Base-by-base conservation (phyloP, 2,888 invertebrate species). In the Pachliopta kotzebuea region DNA sequence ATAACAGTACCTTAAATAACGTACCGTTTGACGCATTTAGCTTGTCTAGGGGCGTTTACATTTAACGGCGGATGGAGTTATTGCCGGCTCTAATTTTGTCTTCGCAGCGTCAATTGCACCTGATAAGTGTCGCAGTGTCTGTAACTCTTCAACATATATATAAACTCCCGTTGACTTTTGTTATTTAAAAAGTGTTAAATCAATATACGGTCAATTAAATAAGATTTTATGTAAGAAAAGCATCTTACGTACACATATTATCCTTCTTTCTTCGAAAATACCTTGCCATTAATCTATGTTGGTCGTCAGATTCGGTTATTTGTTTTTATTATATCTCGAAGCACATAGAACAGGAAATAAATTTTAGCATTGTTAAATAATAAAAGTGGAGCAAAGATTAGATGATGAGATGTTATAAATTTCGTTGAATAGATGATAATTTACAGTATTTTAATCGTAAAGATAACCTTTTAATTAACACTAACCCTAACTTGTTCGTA, bases 51-150 rank as follows among this genome's bases (percentile, higher is more conserved):
- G 57, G 23, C 42, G 54, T 64, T 57, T 56, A 62, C 63, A 68
- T 66, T 67, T 60, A 60, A 60, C 56, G 63, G 58, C 59, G 60
- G 66, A 67, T 67, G 57, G 63, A 66, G 62, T 67, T 67, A 71
- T 66, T 68, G 58, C 50, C 31, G 65, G 17, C 53, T 29, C 50
- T 68, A 67, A 69, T 66, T 66, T 62, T 55, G 56, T 67, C 24
- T 64, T 69, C 68, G 59, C 21, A 29, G 29, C 37, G 14, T 26
- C 64, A 70, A 68, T 65, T 68, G 68, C 58, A 65, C 56, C 37
- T 42, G 56, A 58, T 23, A 23, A 26, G 45, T 54, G 57, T 20
- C 26, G 42, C 37, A 31, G 23, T 29, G 17, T 37, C 45, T 56
- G 37, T 26, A 52, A 24, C 52, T 60, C 55, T 49, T 55, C 24